Conservation (phyloP, 2,888 invertebrate species). For the Diadegma fenestrale region DNA sequence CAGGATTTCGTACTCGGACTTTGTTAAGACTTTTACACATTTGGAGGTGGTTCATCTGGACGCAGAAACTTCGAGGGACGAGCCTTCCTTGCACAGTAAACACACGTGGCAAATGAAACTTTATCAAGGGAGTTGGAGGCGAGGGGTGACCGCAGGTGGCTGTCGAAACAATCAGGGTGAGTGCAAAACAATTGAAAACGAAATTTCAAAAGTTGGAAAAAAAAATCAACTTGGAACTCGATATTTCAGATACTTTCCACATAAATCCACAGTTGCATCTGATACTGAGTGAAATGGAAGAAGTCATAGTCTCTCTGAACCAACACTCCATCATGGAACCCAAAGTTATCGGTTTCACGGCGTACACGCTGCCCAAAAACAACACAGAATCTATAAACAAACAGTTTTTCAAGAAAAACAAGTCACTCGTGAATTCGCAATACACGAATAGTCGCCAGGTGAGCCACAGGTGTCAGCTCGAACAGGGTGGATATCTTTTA, state of each 20-base stretch:
- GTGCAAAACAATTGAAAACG: neutral
- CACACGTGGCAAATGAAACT: constrained; percentile 95
- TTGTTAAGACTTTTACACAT: constrained; percentile 92
- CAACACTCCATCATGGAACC: constrained; percentile 97
- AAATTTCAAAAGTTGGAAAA: neutral
- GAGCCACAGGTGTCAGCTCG: constrained; percentile 91
- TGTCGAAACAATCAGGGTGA: constrained; percentile 93
- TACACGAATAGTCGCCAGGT: constrained; percentile 97
- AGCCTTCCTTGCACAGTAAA: constrained; percentile 91
- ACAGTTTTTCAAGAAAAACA: constrained; percentile 93
- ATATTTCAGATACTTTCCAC: constrained; percentile 92
- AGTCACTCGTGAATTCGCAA: constrained; percentile 94
- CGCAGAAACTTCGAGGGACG: constrained; percentile 94
- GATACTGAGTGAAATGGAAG: constrained; percentile 91
- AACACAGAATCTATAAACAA: constrained; percentile 92
- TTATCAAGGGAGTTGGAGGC: constrained; percentile 94
- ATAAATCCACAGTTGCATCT: constrained; percentile 96
- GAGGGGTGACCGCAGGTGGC: constrained; percentile 95
- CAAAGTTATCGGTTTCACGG: constrained; percentile 95
- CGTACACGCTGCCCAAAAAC: constrained; percentile 91
- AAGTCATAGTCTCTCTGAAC: constrained; percentile 93
- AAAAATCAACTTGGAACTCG: neutral
- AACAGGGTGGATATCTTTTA: constrained; percentile 93
- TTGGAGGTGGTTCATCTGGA: constrained; percentile 95
- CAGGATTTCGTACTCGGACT: constrained; percentile 93